phyloP scores from a whole-genome alignment of 2,113 vertebrate species.

The Mesoclemmys tuberculata region DNA sequence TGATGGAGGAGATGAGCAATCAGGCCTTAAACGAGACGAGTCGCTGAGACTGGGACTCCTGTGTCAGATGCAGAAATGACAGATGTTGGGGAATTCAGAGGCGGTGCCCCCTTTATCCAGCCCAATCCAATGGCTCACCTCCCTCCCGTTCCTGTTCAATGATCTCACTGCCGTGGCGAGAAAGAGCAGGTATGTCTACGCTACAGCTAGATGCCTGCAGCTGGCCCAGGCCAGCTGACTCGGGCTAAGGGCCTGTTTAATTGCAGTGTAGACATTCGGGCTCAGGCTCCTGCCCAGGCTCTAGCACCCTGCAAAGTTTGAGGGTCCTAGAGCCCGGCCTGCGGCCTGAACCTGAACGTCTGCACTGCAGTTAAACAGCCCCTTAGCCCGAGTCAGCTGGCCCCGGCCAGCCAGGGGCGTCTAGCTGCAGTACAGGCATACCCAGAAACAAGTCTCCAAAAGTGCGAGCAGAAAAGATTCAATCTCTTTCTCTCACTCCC shows the following conservation, averaged over 20 bases:
- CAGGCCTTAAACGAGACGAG: not conserved
- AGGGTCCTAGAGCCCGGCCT: not conserved
- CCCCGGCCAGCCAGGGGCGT: not conserved
- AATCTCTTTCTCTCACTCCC: not conserved
- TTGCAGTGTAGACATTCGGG: not conserved
- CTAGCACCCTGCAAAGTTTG: not conserved
- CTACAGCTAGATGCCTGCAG: not conserved
- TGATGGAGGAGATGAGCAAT: accelerated
- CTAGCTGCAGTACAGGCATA: not conserved
- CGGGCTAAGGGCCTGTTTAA: not conserved
- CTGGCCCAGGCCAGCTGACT: not conserved
- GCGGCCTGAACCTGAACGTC: not conserved
- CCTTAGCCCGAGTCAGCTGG: not conserved
- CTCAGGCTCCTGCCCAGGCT: not conserved
- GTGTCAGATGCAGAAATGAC: not conserved
- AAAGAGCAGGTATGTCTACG: not conserved
- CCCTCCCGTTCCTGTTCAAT: not conserved
- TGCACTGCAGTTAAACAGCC: not conserved
- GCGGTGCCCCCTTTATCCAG: not conserved
- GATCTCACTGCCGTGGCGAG: not conserved
- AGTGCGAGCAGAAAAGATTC: not conserved
- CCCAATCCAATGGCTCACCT: not conserved
- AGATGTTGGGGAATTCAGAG: accelerated
- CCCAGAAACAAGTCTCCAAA: not conserved
- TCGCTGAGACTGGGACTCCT: not conserved